Evolutionary conservation across 2,797 vertebrate species (phyloP).

Genomic region (Acanthurus lineatus): DNA sequence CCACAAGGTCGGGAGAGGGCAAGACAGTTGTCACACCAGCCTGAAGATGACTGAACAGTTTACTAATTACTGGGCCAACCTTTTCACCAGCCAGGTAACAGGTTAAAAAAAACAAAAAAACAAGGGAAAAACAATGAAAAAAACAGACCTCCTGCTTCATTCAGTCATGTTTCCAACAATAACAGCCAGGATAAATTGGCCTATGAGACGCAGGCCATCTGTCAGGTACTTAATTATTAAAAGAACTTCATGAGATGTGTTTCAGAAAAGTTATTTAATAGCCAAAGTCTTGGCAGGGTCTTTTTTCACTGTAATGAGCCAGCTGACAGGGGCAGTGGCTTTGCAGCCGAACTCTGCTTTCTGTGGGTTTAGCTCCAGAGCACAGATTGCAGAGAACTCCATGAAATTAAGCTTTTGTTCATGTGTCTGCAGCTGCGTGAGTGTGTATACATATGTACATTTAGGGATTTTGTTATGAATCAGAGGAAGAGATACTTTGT

Average conservation of each 20-base stretch:
- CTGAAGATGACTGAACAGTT: slow-evolving; percentile 39
- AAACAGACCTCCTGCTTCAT: slow-evolving; percentile 25
- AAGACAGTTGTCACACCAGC: slow-evolving; percentile 40
- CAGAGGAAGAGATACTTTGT: neutral
- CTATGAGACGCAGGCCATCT: slow-evolving; percentile 59
- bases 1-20: slow-evolving; percentile 55
- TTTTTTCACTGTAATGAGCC: slow-evolving; percentile 63
- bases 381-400: slow-evolving; percentile 14
- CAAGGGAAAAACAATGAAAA: neutral
- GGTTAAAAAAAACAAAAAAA: slow-evolving; percentile 1
- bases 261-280: slow-evolving; percentile 62
- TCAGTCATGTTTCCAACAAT: slow-evolving; percentile 27
- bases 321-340: slow-evolving; percentile 46
- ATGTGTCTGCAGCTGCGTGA: slow-evolving; percentile 16
- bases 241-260: slow-evolving; percentile 52
- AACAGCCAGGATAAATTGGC: slow-evolving; percentile 65
- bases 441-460: neutral
- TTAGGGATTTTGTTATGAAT: slow-evolving; percentile 19
- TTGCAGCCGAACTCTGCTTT: slow-evolving; percentile 28
- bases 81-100: slow-evolving; percentile 14
- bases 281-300: slow-evolving; percentile 47
- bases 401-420: slow-evolving; percentile 16
- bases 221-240: slow-evolving; percentile 72
- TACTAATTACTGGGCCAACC: slow-evolving; percentile 3
- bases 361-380: slow-evolving; percentile 9